Evolutionary conservation across 2,888 invertebrate genomes (phyloP), one percentile per base, ranked within the genome.

Genomic region (Orthosia gothica): DNA sequence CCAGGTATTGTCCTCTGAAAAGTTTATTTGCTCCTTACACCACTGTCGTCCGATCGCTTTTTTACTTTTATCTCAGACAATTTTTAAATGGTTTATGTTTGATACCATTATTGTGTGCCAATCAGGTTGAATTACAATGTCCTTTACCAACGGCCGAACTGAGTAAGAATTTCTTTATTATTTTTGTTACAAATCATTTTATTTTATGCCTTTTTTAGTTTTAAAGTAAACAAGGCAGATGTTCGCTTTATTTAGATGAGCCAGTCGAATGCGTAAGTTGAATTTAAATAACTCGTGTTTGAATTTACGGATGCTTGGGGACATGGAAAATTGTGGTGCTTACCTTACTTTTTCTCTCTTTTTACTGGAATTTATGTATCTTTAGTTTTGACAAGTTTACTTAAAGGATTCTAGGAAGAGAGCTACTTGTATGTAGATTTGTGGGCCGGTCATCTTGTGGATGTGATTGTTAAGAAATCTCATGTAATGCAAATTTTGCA

Each of bases 101-200:
- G 96, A 96, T 95, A 95, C 95, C 95, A 95, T 96, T 96, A 96
- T 96, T 96, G 96, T 96, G 95, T 96, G 96, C 96, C 96, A 96
- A 96, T 96, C 96, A 96, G 93, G 87, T 92, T 96, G 96, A 96
- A 96, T 96, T 96, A 96, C 96, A 96, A 96, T 96, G 96, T 96
- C 95, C 95, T 95, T 96, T 96, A 93, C 90, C 92, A 89, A 92
- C 91, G 91, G 90, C 95, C 95, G 96, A 95, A 94, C 94, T 93
- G 93, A 91, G 92, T 91, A 92, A 92, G 93, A 93, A 93, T 93
- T 91, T 94, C 87, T 92, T 94, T 92, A 93, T 94, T 89, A 92
- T 94, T 95, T 94, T 94, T 93, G 91, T 93, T 92, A 93, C 94
- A 94, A 94, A 94, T 95, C 92, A 93, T 95, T 94, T 94, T 93